These are phyloP conservation scores for Pseudocheirus occidentalis DNA, from an alignment of 2,797 vertebrate species.

Conservation along the genomic window DNA sequence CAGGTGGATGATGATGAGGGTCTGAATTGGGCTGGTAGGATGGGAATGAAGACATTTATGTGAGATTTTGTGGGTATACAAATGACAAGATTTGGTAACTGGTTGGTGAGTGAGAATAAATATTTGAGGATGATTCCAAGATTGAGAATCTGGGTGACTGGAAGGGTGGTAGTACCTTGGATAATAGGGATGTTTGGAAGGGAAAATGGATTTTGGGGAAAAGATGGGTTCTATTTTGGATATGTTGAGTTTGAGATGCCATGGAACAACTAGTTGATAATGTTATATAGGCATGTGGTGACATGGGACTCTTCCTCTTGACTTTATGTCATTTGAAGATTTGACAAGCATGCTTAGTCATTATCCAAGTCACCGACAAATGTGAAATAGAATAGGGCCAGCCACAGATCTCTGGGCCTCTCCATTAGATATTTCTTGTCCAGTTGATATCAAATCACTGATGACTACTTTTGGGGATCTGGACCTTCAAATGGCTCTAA, in stretches of 20 bases:
- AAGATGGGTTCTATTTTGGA: background rate
- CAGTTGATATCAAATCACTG: background rate
- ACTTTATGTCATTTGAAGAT: background rate
- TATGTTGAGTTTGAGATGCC: background rate
- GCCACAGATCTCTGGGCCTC: background rate
- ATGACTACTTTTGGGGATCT: background rate
- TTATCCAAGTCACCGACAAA: background rate
- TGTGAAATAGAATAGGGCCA: background rate
- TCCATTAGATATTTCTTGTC: background rate
- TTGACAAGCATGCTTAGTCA: background rate
- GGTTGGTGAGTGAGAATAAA: background rate
- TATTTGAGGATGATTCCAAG: background rate
- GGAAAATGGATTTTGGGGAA: background rate
- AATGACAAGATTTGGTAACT: background rate
- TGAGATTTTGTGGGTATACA: background rate
- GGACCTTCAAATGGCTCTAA: background rate
- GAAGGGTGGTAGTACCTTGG: background rate
- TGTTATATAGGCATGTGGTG: background rate
- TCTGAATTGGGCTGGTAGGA: background rate
- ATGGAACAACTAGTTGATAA: background rate
- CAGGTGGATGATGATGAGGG: background rate
- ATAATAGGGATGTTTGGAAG: background rate
- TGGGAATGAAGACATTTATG: background rate
- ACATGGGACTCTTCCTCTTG: background rate
- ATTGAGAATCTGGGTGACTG: background rate